phyloP scores from a whole-genome alignment of 2,113 vertebrate species.

The Mustelus asterias region DNA sequence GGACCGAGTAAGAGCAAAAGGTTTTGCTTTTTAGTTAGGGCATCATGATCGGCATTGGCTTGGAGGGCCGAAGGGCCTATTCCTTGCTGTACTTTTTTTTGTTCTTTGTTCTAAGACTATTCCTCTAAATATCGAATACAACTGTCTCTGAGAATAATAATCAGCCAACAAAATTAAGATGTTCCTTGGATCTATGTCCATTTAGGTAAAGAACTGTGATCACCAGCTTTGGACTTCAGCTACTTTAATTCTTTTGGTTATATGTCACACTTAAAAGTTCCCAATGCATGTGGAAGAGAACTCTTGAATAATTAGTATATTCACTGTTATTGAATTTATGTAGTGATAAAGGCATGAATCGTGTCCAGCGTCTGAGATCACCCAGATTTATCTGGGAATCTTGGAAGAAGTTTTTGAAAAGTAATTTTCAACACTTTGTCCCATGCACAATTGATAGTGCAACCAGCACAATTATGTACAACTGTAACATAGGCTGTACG shows the following conservation, averaged over 20 bases:
- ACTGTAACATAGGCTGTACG: not conserved
- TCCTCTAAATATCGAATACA: not conserved
- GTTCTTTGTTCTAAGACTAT: not conserved
- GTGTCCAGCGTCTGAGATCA: not conserved
- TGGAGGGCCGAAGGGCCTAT: too few species aligned
- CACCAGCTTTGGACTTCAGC: not conserved
- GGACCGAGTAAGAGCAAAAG: too few species aligned
- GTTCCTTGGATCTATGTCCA: not conserved
- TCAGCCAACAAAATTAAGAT: not conserved
- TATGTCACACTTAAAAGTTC: not conserved
- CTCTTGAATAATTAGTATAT: not conserved
- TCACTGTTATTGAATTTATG: not conserved
- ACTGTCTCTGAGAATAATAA: not conserved
- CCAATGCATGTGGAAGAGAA: not conserved
- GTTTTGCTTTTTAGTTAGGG: too few species aligned
- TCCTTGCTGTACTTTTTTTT: too few species aligned
- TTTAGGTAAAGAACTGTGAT: not conserved
- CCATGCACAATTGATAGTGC: not conserved
- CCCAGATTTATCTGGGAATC: not conserved
- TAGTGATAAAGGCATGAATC: not conserved
- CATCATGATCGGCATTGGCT: too few species aligned
- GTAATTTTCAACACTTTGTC: not conserved
- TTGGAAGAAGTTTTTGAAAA: not conserved
- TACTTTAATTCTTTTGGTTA: not conserved
- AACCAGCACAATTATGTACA: not conserved